Evolutionary conservation across 2,113 vertebrate species (phyloP), one percentile per base, ranked within the genome.

Genomic region (Rafetus swinhoei): DNA sequence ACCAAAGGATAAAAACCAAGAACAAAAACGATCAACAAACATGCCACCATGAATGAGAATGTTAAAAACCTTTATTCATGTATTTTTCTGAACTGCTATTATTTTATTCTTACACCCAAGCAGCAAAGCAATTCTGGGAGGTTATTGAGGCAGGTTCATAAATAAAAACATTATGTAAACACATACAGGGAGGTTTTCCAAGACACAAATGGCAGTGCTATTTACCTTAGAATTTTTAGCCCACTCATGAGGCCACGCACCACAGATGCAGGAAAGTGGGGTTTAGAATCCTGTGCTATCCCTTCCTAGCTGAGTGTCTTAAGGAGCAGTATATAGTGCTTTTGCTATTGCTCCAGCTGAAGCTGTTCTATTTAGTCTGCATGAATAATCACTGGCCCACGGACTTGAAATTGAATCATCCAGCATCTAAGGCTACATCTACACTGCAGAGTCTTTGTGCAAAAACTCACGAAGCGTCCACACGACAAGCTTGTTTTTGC

Each of bases 81-180:
- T 6, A 5, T 52, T 72, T 95, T 32, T 86, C n/a, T 57, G 82
- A 59, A 50, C 22, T 29, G 29, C 16, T 52, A 81, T 86, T 80
- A 65, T 77, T 27, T 62, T 82, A 11, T 21, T 27, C 29, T 6
- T 7, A 80, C 52, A 3, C 11, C 86, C 54, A 88, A 69, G 18
- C 59, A 89, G 18, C 0, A 1, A 11, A 79, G 45, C 76, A 88
- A 72, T 18, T 87, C 52, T 21, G 35, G 39, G 19, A 79, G 52
- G 5, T 27, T 27, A 80, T 0, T 2, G 76, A 35, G 32, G 5
- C 9, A 86, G 35, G 35, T 12, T 45, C 50, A 14, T 35, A 1
- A 25, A 19, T 6, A 45, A n/a, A 80, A 90, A 19, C 35, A 90
- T 52, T 1, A 1, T 88, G 91, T 69, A 7, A 10, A 53, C 6